These are phyloP conservation scores for Porites lobata DNA, from an alignment of 92 coral and sea anemone genomes.

Conservation along the genomic window DNA sequence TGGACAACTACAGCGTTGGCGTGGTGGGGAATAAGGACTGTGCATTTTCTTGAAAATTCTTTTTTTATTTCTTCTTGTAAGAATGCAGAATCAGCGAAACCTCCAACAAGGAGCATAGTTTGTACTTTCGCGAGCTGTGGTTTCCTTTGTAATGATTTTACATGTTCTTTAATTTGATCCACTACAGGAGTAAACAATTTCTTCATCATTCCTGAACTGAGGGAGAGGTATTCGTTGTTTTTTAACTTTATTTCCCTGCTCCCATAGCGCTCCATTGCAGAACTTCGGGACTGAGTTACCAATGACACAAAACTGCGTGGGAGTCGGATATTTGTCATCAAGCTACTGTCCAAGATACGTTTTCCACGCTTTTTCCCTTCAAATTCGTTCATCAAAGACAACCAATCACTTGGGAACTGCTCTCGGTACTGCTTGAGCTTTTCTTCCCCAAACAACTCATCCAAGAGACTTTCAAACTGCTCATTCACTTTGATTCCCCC, in stretches of 20 bases:
- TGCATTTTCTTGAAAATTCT: not conserved
- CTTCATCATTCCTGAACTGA: slow-evolving; percentile 14
- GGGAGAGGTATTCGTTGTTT: slow-evolving; percentile 10
- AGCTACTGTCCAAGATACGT: not conserved
- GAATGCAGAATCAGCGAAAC: slow-evolving; percentile 19
- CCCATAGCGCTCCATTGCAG: not conserved
- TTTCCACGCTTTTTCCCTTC: slow-evolving; percentile 18
- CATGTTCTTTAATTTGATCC: not conserved
- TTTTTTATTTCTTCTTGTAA: slow-evolving; percentile 19
- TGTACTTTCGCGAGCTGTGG: slow-evolving; percentile 7
- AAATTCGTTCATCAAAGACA: slow-evolving; percentile 34
- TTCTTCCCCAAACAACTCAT: not conserved
- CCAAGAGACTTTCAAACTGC: slow-evolving; percentile 8
- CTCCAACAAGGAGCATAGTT: slow-evolving; percentile 22
- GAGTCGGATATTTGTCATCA: slow-evolving; percentile 5
- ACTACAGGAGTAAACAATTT: slow-evolving; percentile 16
- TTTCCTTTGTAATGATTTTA: not conserved
- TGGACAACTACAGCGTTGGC: slow-evolving; percentile 25
- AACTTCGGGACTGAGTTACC: not conserved
- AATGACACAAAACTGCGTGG: slow-evolving; percentile 3
- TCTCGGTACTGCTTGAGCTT: not conserved
- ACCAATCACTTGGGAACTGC: slow-evolving; percentile 14
- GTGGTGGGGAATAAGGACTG: slow-evolving; percentile 15
- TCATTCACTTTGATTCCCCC: slow-evolving; percentile 19
- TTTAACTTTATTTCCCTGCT: not conserved